A percentile compares a stretch with the other conserved stretches of the same genome.
phyloP scores from a whole-genome alignment of 2,888 invertebrate genomes.

The Drosophila multiciliata region DNA sequence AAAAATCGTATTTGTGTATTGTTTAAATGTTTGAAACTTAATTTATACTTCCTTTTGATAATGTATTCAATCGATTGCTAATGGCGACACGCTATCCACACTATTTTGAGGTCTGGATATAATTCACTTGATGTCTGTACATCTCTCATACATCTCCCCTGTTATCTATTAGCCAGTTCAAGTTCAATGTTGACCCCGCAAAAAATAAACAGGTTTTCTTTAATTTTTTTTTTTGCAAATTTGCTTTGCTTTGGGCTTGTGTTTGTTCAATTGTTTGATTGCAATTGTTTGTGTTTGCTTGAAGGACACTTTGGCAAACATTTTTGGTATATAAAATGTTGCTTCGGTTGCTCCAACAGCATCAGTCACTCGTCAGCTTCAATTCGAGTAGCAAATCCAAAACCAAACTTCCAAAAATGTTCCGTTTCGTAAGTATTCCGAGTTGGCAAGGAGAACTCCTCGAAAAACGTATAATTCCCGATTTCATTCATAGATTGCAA shows the following conservation, averaged over 20 bases:
- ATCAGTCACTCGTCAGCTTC: conserved; percentile 64
- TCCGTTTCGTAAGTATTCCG: conserved; percentile 82
- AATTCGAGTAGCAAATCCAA: conserved; percentile 36
- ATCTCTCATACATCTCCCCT: background rate
- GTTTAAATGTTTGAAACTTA: background rate
- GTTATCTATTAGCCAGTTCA: conserved; percentile 57
- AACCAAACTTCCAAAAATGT: conserved; percentile 75
- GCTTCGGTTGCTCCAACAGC: conserved; percentile 37
- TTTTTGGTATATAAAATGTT: conserved; percentile 56
- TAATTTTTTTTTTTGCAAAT: conserved; percentile 9
- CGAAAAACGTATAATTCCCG: background rate
- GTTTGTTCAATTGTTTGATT: conserved; percentile 24
- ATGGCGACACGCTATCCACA: background rate
- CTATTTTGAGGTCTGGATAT: background rate
- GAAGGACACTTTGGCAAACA: conserved; percentile 62
- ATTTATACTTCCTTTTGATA: background rate
- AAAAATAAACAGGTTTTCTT: conserved; percentile 52
- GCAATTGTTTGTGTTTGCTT: conserved; percentile 35
- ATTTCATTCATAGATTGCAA: conserved; percentile 51
- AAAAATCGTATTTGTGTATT: background rate
- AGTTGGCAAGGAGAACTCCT: background rate
- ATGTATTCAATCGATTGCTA: background rate
- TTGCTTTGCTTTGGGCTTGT: conserved; percentile 35
- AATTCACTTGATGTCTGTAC: background rate
- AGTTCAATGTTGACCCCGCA: conserved; percentile 70